phyloP scores from a whole-genome alignment of 2,113 vertebrate genomes.

The Oostethus manadensis region DNA sequence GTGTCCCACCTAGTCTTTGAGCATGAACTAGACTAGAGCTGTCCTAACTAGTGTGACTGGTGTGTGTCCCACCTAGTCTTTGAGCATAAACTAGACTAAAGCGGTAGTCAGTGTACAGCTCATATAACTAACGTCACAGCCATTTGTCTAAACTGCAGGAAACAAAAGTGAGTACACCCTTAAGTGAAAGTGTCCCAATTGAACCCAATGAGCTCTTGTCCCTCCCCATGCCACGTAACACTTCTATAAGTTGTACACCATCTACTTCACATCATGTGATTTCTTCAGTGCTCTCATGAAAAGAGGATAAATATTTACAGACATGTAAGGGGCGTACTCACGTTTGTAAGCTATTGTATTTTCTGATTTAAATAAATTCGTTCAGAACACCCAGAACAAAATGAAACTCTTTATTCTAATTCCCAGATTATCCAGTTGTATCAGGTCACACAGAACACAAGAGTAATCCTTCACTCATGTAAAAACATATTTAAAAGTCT shows the following conservation, averaged over 20 bases:
- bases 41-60: too few relatives aligned
- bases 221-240: neutral
- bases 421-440: conserved; percentile 66
- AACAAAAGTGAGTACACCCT: too few relatives aligned
- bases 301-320: neutral
- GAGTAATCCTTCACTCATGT: conserved; percentile 44
- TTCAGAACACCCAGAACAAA: conserved; percentile 14
- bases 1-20: too few relatives aligned
- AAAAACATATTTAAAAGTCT: conserved; percentile 31
- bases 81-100: too few relatives aligned
- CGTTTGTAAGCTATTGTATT: neutral
- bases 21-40: too few relatives aligned
- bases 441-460: conserved; percentile 52
- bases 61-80: too few relatives aligned
- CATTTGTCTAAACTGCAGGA: too few relatives aligned
- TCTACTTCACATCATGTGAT: neutral
- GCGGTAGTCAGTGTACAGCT: too few relatives aligned
- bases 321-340: neutral
- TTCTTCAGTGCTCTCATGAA: neutral
- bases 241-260: neutral
- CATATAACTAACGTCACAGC: too few relatives aligned
- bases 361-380: neutral
- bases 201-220: too few relatives aligned
- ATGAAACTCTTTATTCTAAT: conserved; percentile 60
- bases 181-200: too few relatives aligned